phyloP scores from a whole-genome alignment of 2,888 invertebrate species.

The Mesochorus sp. region DNA sequence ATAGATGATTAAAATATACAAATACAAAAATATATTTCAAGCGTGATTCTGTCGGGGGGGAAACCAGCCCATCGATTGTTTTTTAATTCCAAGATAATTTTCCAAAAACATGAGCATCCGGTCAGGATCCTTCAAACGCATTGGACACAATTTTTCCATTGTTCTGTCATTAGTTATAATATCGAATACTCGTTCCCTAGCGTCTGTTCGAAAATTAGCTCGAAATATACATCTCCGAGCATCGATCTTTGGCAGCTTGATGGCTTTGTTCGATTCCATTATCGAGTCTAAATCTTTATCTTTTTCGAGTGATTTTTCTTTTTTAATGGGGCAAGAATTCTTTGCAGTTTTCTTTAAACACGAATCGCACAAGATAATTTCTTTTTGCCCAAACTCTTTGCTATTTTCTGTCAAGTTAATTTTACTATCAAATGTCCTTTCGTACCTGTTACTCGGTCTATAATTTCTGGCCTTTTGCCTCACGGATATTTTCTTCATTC shows the following conservation, averaged over 20 bases:
- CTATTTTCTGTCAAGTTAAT: slow-evolving; percentile 22
- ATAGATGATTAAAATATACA: not conserved
- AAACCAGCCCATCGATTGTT: slow-evolving; percentile 55
- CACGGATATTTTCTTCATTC: slow-evolving; percentile 59
- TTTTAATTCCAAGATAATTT: slow-evolving; percentile 69
- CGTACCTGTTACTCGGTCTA: slow-evolving; percentile 76
- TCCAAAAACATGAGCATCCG: slow-evolving; percentile 73
- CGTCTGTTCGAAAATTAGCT: slow-evolving; percentile 31
- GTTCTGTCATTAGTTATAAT: slow-evolving; percentile 72
- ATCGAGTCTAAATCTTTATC: slow-evolving; percentile 2
- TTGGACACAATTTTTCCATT: slow-evolving; percentile 70
- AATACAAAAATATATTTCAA: slow-evolving; percentile 12
- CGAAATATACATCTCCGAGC: slow-evolving; percentile 28
- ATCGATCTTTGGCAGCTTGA: slow-evolving; percentile 51
- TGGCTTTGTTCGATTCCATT: slow-evolving; percentile 51
- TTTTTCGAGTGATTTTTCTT: not conserved
- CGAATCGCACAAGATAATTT: slow-evolving; percentile 32
- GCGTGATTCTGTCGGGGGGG: slow-evolving; percentile 36
- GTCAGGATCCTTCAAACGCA: slow-evolving; percentile 70
- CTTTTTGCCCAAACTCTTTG: not conserved
- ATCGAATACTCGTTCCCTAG: slow-evolving; percentile 68
- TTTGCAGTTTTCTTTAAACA: slow-evolving; percentile 13
- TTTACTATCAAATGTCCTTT: slow-evolving; percentile 14
- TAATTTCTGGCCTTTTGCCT: slow-evolving; percentile 70
- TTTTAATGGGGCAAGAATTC: not conserved